Evolutionary conservation across 1,140 invertebrate species (phyloP).

Genomic region (Frieseomelitta varia): DNA sequence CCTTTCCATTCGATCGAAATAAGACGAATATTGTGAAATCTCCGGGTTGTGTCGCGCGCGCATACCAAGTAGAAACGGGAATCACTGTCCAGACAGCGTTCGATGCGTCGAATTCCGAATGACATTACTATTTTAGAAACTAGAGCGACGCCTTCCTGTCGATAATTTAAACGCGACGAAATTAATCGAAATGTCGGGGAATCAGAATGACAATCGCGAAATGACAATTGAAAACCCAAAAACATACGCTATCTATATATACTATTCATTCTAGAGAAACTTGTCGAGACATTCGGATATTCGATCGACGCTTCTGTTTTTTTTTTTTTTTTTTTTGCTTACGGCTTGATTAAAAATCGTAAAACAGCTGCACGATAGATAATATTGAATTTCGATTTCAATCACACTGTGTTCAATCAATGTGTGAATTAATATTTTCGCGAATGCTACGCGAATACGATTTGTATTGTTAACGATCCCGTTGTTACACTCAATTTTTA

Average conservation of each 20-base stretch:
- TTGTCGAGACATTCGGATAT: not conserved
- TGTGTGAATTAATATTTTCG: not conserved
- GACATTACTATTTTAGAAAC: not conserved
- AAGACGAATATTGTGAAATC: not conserved
- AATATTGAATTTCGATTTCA: not conserved
- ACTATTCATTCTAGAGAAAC: not conserved
- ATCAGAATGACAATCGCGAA: not conserved
- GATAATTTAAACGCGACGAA: not conserved
- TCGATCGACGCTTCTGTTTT: not conserved
- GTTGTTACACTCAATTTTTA: not conserved
- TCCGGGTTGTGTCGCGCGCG: not conserved
- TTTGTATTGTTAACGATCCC: not conserved
- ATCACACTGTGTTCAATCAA: not conserved
- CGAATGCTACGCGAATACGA: no score
- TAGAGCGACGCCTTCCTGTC: not conserved
- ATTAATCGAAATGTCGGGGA: not conserved
- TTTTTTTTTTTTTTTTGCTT: no score
- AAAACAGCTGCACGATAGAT: not conserved
- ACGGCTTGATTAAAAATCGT: not conserved
- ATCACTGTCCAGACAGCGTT: not conserved
- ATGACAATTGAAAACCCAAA: not conserved
- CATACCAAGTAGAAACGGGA: slow-evolving; percentile 6
- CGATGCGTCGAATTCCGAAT: not conserved
- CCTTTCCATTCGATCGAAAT: not conserved
- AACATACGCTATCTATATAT: not conserved